Evolutionary conservation across 1,140 invertebrate species (phyloP), one percentile per base, ranked within the genome.

Genomic region (Charaxes varanes): DNA sequence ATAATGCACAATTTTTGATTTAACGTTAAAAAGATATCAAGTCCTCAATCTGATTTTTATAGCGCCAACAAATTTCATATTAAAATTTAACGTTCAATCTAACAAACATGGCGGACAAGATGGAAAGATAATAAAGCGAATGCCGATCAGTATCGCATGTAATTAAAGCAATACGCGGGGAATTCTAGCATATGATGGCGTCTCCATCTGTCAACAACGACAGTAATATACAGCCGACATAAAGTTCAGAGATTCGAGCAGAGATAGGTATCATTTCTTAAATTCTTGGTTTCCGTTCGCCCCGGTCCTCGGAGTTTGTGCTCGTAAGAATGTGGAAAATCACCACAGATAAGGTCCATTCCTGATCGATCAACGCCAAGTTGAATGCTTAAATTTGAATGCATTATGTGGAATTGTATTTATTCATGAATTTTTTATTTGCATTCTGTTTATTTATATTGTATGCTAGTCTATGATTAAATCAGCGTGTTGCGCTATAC

Each of bases 151-250:
- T 79, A 83, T 81, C 77, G 53, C 16, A 53, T 51, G 56, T 73
- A 83, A 83, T 80, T 80, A 83, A 79, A 48, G 49, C 61, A 58
- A 64, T 70, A 68, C 68, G 69, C 61, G 69, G 60, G 55, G 62
- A 77, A 69, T 71, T 60, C 64, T 53, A 57, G 56, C 45, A 57
- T 55, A 55, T 69, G 61, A 74, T 72, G 62, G 56, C 28, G 53
- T 62, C 52, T 37, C 22, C 45, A 54, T 52, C 51, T 51, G 65
- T 71, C 58, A 66, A 53, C 55, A 41, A 15, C 41, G 62, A 69
- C 63, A 65, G 64, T 83, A 76, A 81, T 67, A 65, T 79, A 81
- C 81, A 62, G 57, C 67, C 64, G 65, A 73, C 76, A 76, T 81
- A 76, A 78, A 79, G 50, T 55, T 55, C 60, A 37, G 50, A 83